phyloP scores from a whole-genome alignment of 2,797 vertebrate genomes.

The Sebastes paucispinis region DNA sequence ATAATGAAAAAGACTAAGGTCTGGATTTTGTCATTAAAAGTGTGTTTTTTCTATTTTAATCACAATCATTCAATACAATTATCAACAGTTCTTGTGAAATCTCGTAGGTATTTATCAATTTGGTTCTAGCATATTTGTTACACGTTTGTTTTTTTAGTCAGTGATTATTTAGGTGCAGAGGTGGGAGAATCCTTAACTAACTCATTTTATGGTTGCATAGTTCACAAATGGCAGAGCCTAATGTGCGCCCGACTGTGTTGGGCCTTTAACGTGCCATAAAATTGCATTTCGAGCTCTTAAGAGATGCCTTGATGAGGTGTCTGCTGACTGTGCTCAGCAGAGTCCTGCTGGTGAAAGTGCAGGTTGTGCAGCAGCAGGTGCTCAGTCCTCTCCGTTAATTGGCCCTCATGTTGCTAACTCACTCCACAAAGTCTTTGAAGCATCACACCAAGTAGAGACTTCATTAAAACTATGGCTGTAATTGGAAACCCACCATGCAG shows the following conservation, averaged over 20 bases:
- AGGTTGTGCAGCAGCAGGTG: slow-evolving; percentile 69
- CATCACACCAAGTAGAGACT: slow-evolving; percentile 47
- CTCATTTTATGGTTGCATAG: slow-evolving; percentile 39
- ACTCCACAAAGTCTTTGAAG: slow-evolving; percentile 61
- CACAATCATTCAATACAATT: not conserved
- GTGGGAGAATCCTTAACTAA: slow-evolving; percentile 32
- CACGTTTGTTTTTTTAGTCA: not conserved
- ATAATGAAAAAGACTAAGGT: not conserved
- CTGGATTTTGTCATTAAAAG: slow-evolving; percentile 4
- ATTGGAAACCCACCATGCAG: slow-evolving; percentile 56
- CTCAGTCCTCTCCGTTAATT: slow-evolving; percentile 73
- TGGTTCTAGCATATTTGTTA: not conserved
- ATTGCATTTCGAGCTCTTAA: slow-evolving; percentile 50
- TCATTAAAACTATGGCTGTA: slow-evolving; percentile 70
- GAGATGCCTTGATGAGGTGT: slow-evolving; percentile 54
- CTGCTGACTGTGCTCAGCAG: slow-evolving; percentile 43
- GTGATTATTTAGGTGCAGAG: slow-evolving; percentile 6
- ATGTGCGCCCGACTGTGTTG: slow-evolving; percentile 30
- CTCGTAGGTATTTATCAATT: not conserved
- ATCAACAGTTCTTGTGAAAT: not conserved
- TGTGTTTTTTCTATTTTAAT: not conserved
- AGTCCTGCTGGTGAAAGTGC: slow-evolving; percentile 59
- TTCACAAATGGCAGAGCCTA: slow-evolving; percentile 40
- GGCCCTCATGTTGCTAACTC: slow-evolving; percentile 71
- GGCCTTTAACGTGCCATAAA: slow-evolving; percentile 57